phyloP scores from a whole-genome alignment of 2,888 invertebrate species.

The Drosophila recens region DNA sequence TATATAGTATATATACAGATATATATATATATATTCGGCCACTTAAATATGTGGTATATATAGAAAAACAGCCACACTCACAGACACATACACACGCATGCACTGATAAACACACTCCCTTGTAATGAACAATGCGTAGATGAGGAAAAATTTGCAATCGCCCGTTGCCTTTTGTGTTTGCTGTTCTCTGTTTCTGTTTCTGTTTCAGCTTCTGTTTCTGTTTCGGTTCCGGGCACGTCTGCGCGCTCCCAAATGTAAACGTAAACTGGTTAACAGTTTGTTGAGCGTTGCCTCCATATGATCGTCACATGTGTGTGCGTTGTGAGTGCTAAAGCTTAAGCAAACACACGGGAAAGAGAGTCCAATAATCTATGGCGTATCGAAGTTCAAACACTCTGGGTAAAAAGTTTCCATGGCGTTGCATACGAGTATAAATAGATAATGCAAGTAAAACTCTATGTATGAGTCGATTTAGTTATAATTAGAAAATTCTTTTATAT shows the following conservation, averaged over 20 bases:
- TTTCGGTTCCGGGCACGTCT: conserved; percentile 69
- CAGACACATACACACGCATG: conserved; percentile 26
- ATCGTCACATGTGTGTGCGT: conserved; percentile 54
- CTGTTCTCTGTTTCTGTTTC: conserved; percentile 21
- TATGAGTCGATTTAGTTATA: background rate
- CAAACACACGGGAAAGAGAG: conserved; percentile 52
- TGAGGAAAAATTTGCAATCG: conserved; percentile 49
- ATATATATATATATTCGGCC: conserved; percentile 1
- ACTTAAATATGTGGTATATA: conserved; percentile 14
- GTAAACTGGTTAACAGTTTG: conserved; percentile 75
- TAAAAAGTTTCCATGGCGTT: conserved; percentile 26
- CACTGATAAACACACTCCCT: conserved; percentile 49
- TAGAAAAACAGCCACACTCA: conserved; percentile 18
- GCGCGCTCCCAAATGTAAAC: conserved; percentile 72
- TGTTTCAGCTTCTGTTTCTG: conserved; percentile 13
- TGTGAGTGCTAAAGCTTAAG: conserved; percentile 68
- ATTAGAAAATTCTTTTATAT: background rate
- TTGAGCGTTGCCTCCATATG: conserved; percentile 62
- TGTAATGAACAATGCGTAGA: conserved; percentile 51
- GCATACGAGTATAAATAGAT: conserved; percentile 9
- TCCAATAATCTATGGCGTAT: conserved; percentile 55
- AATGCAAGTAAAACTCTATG: background rate
- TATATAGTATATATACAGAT: conserved; percentile 9
- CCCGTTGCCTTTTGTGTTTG: conserved; percentile 26
- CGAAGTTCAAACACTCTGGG: conserved; percentile 63